Evolutionary conservation across 2,797 vertebrate species (phyloP).

Genomic region (Bovichtus variegatus): DNA sequence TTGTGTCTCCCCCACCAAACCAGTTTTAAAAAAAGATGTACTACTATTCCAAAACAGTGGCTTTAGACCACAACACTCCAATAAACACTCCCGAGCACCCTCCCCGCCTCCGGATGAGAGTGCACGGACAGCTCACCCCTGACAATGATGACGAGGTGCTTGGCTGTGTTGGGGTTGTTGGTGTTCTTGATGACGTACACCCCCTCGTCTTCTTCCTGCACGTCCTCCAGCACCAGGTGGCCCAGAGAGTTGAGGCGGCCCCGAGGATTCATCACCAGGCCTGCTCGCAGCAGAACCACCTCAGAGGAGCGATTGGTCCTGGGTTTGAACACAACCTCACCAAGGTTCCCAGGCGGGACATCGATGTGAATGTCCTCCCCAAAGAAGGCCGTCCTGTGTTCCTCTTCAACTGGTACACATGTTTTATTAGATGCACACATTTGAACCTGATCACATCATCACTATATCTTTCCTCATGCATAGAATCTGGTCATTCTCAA

Average conservation of each 20-base stretch:
- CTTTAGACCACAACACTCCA: no score
- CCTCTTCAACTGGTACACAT: conserved; percentile 69
- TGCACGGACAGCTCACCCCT: conserved; percentile 63
- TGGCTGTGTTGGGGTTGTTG: conserved; percentile 30
- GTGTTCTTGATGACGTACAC: conserved; percentile 73
- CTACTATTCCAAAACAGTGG: no score
- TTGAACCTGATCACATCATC: not conserved
- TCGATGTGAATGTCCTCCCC: conserved; percentile 83
- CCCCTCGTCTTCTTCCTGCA: conserved; percentile 83
- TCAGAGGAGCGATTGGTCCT: conserved; percentile 33
- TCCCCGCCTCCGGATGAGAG: not conserved
- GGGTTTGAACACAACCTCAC: conserved; percentile 78
- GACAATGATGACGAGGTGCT: conserved; percentile 75
- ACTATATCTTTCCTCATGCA: not conserved
- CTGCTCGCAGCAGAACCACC: conserved; percentile 67
- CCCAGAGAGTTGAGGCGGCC: conserved; percentile 55
- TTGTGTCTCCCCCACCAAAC: not conserved
- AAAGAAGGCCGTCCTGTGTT: conserved; percentile 79
- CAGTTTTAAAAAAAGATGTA: not conserved
- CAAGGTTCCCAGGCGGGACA: conserved; percentile 45
- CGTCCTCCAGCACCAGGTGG: conserved; percentile 81
- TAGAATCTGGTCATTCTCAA: not conserved
- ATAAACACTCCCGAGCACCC: no score
- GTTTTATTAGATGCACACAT: not conserved
- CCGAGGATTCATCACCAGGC: conserved; percentile 32